Base-by-base conservation (phyloP, 2,113 vertebrate species). In the Mobula hypostoma region DNA sequence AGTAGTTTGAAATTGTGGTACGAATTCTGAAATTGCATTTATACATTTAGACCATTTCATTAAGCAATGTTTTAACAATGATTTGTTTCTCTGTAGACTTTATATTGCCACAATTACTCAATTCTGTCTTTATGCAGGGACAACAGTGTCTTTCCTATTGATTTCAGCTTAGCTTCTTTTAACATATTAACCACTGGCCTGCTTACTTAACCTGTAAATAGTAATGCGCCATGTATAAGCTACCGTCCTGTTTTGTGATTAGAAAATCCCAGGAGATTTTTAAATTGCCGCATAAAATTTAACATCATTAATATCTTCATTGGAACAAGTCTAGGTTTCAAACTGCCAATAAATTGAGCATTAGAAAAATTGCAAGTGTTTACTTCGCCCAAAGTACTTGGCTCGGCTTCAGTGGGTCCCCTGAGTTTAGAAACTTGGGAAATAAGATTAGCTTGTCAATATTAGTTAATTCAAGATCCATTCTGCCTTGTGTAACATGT, bases 161-260 rank as follows among this genome's bases (percentile, higher is more conserved):
- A 92, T 92, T 92, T 63, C n/a, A 92, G 36, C 88, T 92, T 92
- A 40, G 6, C 36, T n/a, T 70, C 21, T 70, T 92, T n/a, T 70
- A 92, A 92, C 63, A 48, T 17, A 68, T 70, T 70, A 92, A 92
- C 29, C 0, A 40, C 8, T 92, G 17, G 70, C 88, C 88, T 92
- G n/a, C 32, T 92, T 15, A 9, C n/a, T 32, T n/a, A 21, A 63
- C 29, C 61, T 63, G 19, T 40, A 70, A 36, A 92, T 36, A 68
- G 36, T 72, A 40, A 72, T 87, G 7, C 14, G 63, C 7, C 63
- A 66, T 66, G 63, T 14, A 87, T 61, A 48, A 48, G 48, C 48
- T 48, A 48, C 48, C 3, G 48, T 63, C 27, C 21, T 17, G 15
- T 40, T 40, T 92, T n/a, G 7, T 92, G 88, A 70, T 92, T n/a